Evolutionary conservation across 2,113 vertebrate genomes (phyloP), one percentile per base, ranked within the genome.

Genomic region (Serinus canaria): DNA sequence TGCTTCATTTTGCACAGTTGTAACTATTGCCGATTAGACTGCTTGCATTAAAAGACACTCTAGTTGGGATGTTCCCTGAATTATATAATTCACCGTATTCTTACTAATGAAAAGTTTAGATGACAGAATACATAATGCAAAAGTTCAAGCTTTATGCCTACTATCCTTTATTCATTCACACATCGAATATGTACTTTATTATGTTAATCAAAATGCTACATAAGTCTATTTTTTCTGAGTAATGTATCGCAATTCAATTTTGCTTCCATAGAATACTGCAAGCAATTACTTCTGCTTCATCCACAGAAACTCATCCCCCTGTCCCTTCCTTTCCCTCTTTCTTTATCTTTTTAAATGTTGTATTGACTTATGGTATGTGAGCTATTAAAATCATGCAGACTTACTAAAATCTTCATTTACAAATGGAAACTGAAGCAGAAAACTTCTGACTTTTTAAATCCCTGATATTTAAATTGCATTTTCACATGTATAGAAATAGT

Each of bases 61-160:
- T 92, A 90, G 41, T 52, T 6, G 28, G 55, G 55, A 83, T 84
- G 49, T 31, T 95, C 53, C 94, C 62, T 73, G 91, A 95, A 95
- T 96, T 83, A 94, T 59, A 72, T 91, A 70, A 72, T 94, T 94
- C 93, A 47, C 79, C 7, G 25, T 49, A 69, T 73, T 88, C 59
- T 94, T 78, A 67, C n/a, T 97, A 96, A 94, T 87, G 75, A 91
- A 95, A 97, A 95, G 86, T 95, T 97, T 87, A 83, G 63, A 55
- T 75, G 89, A 75, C 72, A 78, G 49, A 90, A 83, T 69, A 82
- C 49, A 62, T 31, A 12, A 70, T 67, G 47, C 20, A 95, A 74
- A 91, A 96, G 28, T 78, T 55, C 41, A 78, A 83, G 67, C 30
- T 78, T 92, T 87, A 4, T 83, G 46, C 37, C 28, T 93, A 49